These are phyloP conservation scores for Drosophila miranda DNA, from an alignment of 1,140 invertebrate species.

Conservation along the genomic window DNA sequence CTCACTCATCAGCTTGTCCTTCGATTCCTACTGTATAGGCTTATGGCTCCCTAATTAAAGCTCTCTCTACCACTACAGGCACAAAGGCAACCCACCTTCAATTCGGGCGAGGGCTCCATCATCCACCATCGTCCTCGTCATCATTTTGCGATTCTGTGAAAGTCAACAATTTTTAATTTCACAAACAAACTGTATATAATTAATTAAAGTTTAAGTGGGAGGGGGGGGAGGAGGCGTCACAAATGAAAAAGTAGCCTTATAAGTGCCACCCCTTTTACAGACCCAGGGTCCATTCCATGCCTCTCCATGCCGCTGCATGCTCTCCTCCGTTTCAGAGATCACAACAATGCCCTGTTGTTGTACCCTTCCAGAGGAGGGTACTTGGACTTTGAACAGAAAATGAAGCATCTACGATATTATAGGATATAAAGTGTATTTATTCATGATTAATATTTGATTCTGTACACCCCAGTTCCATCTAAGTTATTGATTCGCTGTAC, in stretches of 20 bases:
- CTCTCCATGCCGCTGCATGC: too few relatives aligned
- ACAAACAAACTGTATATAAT: constrained; percentile 72
- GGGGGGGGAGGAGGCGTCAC: constrained; percentile 21
- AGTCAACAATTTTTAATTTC: constrained; percentile 76
- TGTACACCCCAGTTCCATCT: too few relatives aligned
- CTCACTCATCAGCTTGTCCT: not conserved
- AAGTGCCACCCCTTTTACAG: constrained; percentile 37
- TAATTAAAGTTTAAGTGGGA: constrained; percentile 65
- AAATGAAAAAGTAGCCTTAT: constrained; percentile 71
- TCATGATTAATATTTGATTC: too few relatives aligned
- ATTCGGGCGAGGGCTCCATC: too few relatives aligned
- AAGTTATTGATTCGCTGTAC: too few relatives aligned
- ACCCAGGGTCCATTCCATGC: not conserved
- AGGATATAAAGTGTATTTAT: too few relatives aligned
- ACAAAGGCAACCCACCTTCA: constrained; percentile 6
- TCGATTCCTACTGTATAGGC: not conserved
- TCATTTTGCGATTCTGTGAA: constrained; percentile 53
- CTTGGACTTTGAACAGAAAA: too few relatives aligned
- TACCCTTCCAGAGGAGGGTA: too few relatives aligned
- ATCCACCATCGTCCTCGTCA: constrained; percentile 26
- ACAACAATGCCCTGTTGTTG: constrained; percentile 19
- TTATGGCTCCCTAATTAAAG: constrained; percentile 37
- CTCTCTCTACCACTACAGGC: constrained; percentile 13
- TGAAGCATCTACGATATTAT: too few relatives aligned
- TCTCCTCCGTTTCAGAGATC: constrained; percentile 18